Evolutionary conservation across 2,113 vertebrate genomes (phyloP), one percentile per base, ranked within the genome.

Genomic region (Triplophysa tibetana): DNA sequence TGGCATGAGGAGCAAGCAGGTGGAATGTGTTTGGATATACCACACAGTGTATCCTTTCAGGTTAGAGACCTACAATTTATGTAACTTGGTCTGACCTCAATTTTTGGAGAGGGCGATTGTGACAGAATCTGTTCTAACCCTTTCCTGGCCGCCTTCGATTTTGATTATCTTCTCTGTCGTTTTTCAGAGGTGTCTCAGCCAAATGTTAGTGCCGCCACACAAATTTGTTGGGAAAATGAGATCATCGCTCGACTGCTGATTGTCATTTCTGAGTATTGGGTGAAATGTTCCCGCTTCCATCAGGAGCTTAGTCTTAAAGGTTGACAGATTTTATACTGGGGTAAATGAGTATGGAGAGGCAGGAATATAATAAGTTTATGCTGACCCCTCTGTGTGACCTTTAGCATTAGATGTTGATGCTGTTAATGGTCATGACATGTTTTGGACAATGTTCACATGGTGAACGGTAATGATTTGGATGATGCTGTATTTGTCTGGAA

Each of bases 221-320:
- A 73, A 56, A 73, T 43, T 73, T 60, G n/a, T 73, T 16, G 12
- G 54, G n/a, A 10, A 73, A 72, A 68, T 23, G n/a, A 48, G 21
- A 23, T 48, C 66, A 48, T 48, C 3, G n/a, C 54, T 60, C n/a
- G 54, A n/a, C 16, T 17, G 8, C 9, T 41, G 29, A 43, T 33
- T 60, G n/a, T 41, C 38, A 73, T 60, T 73, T 12, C 50, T n/a
- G 2, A 58, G 70, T 60, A 2, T 24, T 16, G 16, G 52, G 29
- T 23, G 54, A 58, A 58, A 21, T 58, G 54, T 58, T 21, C n/a
- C 1, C 2, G 8, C n/a, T 58, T n/a, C 54, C n/a, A 21, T 58
- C 19, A 58, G n/a, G 17, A n/a, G 54, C 19, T 58, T 58, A 21
- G 54, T 21, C 8, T 58, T 58, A 58, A 58, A 56, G 4, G 54